These are phyloP conservation scores for Remorina albescens DNA, from an alignment of 2,797 vertebrate species.

Conservation along the genomic window DNA sequence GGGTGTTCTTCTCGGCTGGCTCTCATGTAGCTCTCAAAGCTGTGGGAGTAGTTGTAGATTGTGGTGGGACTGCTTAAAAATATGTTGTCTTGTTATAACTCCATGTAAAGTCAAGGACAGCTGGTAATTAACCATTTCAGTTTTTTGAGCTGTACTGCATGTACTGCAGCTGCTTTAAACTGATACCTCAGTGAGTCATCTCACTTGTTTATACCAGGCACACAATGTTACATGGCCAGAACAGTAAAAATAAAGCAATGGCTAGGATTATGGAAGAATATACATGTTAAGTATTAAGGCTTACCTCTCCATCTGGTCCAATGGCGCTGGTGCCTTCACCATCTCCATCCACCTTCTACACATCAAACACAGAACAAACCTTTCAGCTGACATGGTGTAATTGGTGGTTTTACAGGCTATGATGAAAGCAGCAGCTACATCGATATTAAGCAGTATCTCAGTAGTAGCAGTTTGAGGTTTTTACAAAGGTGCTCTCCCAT, in stretches of 20 bases:
- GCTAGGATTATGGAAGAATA: not conserved
- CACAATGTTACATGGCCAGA: not conserved
- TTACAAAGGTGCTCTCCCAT: no score
- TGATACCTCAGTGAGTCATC: not conserved
- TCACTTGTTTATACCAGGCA: no score
- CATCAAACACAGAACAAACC: constrained; percentile 38
- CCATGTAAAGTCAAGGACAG: no score
- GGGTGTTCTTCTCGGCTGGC: no score
- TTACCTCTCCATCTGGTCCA: constrained; percentile 97
- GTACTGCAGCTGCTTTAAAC: not conserved
- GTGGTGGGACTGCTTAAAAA: no score
- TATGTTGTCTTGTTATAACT: no score
- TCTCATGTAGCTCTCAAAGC: no score
- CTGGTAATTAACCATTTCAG: no score
- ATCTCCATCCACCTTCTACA: constrained; percentile 92
- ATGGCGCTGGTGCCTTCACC: constrained; percentile 91
- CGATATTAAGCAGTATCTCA: not conserved
- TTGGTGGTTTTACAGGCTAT: not conserved
- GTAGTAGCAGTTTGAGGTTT: not conserved
- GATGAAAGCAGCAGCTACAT: not conserved
- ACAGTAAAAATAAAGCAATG: no score
- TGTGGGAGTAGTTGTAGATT: no score
- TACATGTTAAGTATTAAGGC: constrained; percentile 1
- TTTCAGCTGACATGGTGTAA: not conserved
- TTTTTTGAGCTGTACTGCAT: no score